Conservation (phyloP, 2,113 vertebrate species). For the Nyctereutes procyonoides region DNA sequence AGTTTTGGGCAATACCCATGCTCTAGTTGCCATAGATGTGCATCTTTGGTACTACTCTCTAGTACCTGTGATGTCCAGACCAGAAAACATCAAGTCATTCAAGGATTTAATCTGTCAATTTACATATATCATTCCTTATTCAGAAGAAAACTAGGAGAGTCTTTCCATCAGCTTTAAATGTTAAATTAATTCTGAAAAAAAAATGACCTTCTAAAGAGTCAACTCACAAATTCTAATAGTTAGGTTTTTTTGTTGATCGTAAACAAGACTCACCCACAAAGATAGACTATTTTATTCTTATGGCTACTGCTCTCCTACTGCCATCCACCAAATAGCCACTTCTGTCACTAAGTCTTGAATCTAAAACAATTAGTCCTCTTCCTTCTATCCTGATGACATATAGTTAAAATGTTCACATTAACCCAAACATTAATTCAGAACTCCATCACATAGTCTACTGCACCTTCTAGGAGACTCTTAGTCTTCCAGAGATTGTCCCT, state of each 20-base stretch:
- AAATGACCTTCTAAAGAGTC: not conserved
- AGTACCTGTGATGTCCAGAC: not conserved
- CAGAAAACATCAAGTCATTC: constrained; percentile 8
- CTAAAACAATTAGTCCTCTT: not conserved
- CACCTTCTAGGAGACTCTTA: not conserved
- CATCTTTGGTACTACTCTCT: not conserved
- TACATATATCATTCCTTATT: not conserved
- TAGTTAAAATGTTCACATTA: not conserved
- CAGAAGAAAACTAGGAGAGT: not conserved
- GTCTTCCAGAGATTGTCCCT: not conserved
- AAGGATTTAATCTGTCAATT: not conserved
- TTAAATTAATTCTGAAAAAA: not conserved
- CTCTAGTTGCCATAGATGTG: not conserved
- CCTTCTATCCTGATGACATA: not conserved
- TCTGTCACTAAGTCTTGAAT: not conserved
- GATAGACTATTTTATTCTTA: not conserved
- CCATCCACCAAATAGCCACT: not conserved
- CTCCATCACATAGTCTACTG: not conserved
- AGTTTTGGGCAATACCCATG: not conserved
- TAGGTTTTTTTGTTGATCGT: not conserved
- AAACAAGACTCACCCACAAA: not conserved
- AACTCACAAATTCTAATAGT: not conserved
- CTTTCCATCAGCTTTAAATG: not conserved
- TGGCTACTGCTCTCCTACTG: not conserved
- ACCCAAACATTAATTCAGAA: not conserved